Base-by-base conservation (phyloP, 1,140 invertebrate species). In the Pogonomyrmex californicus region DNA sequence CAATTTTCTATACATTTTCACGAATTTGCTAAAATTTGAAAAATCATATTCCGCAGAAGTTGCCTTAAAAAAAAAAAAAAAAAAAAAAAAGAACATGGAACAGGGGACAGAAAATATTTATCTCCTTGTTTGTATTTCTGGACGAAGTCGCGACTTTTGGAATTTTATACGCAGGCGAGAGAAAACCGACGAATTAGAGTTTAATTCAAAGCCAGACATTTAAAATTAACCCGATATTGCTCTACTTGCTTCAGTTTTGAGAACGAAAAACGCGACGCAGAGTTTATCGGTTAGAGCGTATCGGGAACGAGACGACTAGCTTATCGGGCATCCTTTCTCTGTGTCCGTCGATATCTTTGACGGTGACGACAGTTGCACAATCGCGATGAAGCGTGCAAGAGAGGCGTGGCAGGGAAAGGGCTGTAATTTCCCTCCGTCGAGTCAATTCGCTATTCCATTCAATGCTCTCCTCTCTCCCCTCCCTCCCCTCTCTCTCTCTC, bases 401-500 rank as follows among this genome's bases (percentile, higher is more conserved):
- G 10, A 41, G 41, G 7, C 23, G 70, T 30, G 36, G 70, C 33
- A 62, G 56, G 66, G 30, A 62, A 49, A 63, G 54, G 38, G 76
- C 44, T 58, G 76, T 82, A 60, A 81, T 86, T 88, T 90, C 86
- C 87, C 79, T 88, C 81, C 83, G 51, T 23, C 62, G 38, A 90
- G 86, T 91, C 85, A 66, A 91, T 91, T 91, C 85, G 88, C 88
- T 88, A 83, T 90, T 91, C 83, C 90, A 89, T 91, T 90, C 85
- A 88, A 62, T 51, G 47, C 70, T 7, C 70, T 54, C 62, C 56
- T 41, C 54, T 33, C n/a, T 36, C 78, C 23, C 30, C 3, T 23
- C 30, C 10, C 12, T 1, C 10, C 23, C 47, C 7, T 12, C 58
- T 41, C 38, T 5, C 1, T 30, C 30, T 9, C 44, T 49, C 23